A percentile compares a stretch with the other conserved stretches of the same genome.
phyloP scores from a whole-genome alignment of 1,140 invertebrate genomes.

The Drosophila jambulina region DNA sequence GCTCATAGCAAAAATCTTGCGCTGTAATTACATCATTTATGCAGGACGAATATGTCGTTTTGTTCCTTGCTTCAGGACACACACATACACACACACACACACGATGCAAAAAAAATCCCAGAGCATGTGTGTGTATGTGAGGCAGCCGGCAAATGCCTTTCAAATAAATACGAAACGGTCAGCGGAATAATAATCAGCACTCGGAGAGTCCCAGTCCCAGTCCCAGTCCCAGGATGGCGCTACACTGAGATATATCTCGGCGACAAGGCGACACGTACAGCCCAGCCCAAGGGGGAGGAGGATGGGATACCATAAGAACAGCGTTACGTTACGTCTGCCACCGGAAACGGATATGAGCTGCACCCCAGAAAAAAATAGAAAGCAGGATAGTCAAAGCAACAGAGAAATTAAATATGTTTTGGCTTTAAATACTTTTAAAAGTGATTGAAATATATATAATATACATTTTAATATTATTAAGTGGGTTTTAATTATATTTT shows the following conservation, averaged over 20 bases:
- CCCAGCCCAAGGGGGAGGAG: slow-evolving; percentile 1
- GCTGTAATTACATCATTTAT: slow-evolving; percentile 84
- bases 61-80: slow-evolving; percentile 51
- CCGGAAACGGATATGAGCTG: slow-evolving; percentile 58
- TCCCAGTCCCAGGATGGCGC: slow-evolving; percentile 19
- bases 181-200: slow-evolving; percentile 81
- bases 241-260: slow-evolving; percentile 36
- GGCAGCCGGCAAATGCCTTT: slow-evolving; percentile 73
- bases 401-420: background rate
- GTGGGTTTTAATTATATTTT: background rate
- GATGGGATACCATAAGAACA: slow-evolving; percentile 35
- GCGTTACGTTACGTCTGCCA: slow-evolving; percentile 57
- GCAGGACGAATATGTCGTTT: slow-evolving; percentile 83
- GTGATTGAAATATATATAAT: background rate
- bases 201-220: slow-evolving; percentile 6
- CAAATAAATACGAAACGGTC: slow-evolving; percentile 83
- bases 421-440: background rate
- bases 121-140: slow-evolving; percentile 26
- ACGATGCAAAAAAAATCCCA: slow-evolving; percentile 10
- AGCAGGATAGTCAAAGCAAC: background rate
- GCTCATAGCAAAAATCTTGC: slow-evolving; percentile 83
- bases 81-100: background rate
- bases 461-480: background rate
- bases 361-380: background rate
- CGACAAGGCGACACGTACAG: slow-evolving; percentile 76